phyloP scores from a whole-genome alignment of 2,888 invertebrate species.

The Embidobia sp. region DNA sequence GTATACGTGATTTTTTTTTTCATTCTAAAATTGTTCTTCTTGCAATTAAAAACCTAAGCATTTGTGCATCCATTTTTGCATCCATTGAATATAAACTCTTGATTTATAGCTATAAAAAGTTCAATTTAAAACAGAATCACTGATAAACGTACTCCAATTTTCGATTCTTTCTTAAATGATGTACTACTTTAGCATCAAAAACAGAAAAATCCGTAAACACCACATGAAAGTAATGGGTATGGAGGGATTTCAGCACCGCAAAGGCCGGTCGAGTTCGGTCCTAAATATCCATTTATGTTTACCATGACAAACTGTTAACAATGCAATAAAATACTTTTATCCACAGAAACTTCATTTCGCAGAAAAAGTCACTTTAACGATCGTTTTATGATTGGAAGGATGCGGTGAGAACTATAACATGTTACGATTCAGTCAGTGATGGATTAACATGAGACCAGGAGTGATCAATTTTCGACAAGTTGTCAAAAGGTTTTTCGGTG shows the following conservation, averaged over 20 bases:
- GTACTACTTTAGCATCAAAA: not conserved
- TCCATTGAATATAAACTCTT: no score
- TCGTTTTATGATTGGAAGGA: conserved; percentile 9
- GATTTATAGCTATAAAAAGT: no score
- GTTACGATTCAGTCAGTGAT: conserved; percentile 5
- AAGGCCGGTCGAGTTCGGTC: conserved; percentile 16
- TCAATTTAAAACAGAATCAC: no score
- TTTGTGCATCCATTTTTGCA: no score
- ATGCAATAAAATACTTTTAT: conserved; percentile 7
- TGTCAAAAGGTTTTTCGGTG: conserved; percentile 2
- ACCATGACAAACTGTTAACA: conserved; percentile 32
- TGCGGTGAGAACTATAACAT: conserved; percentile 6
- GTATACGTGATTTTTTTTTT: no score
- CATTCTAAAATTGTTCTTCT: no score
- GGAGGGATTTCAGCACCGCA: conserved; percentile 8
- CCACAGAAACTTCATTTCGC: conserved; percentile 11
- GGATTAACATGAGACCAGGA: conserved; percentile 12
- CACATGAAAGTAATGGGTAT: conserved; percentile 2
- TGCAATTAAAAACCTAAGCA: no score
- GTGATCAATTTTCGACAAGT: conserved; percentile 11
- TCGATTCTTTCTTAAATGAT: no score
- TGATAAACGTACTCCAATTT: no score
- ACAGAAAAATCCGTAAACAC: conserved; percentile 16
- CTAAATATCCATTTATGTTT: conserved; percentile 33
- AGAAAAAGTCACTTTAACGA: conserved; percentile 15